Conservation (phyloP, 2,797 vertebrate species). For the Clarias fuscus region DNA sequence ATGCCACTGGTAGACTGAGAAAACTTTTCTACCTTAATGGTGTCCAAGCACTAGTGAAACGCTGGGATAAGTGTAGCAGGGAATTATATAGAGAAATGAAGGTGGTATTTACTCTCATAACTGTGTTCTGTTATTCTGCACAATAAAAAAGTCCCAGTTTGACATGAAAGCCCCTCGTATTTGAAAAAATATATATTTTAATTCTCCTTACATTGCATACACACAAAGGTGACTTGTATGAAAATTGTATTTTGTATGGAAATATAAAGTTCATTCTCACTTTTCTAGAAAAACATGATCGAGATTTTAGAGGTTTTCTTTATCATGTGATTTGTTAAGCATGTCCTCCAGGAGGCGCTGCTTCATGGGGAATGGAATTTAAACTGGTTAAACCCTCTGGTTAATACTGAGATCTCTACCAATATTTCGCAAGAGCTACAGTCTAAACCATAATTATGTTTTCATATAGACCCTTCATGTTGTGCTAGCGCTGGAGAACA, state of each 20-base stretch:
- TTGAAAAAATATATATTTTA: neutral
- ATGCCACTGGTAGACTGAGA: too few relatives aligned
- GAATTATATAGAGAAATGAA: too few relatives aligned
- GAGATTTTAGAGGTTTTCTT: neutral
- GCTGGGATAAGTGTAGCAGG: too few relatives aligned
- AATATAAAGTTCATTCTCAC: neutral
- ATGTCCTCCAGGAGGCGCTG: slow-evolving; percentile 14
- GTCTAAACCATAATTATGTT: neutral
- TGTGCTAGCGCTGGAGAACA: neutral
- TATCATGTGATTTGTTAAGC: neutral
- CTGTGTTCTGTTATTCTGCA: too few relatives aligned
- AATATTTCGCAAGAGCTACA: neutral
- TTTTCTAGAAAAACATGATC: neutral
- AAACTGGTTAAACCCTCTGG: neutral
- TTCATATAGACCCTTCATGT: neutral
- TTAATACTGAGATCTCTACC: neutral
- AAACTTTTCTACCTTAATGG: too few relatives aligned
- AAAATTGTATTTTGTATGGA: neutral
- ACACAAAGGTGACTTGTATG: neutral
- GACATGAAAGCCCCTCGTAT: too few relatives aligned
- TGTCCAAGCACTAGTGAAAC: too few relatives aligned
- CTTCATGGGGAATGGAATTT: neutral
- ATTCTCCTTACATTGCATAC: neutral
- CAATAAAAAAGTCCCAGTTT: too few relatives aligned
- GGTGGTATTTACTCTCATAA: too few relatives aligned